Evolutionary conservation across 2,888 invertebrate species (phyloP), one percentile per base, ranked within the genome.

Genomic region (Drosophila nr. fundita): DNA sequence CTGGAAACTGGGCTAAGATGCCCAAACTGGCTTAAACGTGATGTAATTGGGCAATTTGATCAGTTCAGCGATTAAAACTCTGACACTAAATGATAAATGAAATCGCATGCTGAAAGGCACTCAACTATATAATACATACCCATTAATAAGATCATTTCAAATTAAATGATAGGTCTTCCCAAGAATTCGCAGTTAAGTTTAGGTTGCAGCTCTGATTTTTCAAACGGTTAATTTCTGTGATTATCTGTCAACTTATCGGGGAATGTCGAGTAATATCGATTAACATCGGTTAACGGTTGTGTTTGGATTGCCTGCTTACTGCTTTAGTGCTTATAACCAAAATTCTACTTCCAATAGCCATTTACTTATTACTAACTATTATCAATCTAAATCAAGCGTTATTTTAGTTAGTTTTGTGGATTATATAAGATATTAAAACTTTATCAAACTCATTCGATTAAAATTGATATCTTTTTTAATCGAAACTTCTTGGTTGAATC

Each of bases 1-100:
- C 34, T 58, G 36, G 24, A 54, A 52, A 67, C 34, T 67, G 24
- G 66, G 52, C 66, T 48, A 67, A 65, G 36, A 60, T 48, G 63
- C 61, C 21, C 15, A 13, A 30, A 24, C 53, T 32, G n/a, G 21
- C 36, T 34, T 15, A 58, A 42, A 53, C 32, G 24, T 54, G 18
- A 18, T 61, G 52, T 21, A 52, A 60, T 60, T 53, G 60, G 52
- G 29, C 34, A 45, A 45, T 45, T 45, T 45, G 21, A 24, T 45
- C 13, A 4, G 15, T 24, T 45, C 49, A 34, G 42, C 38, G 40
- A 15, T 45, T 15, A 15, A 42, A 42, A 11, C 15, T 7, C 21
- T 45, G 7, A 13, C n/a, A 21, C 24, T 29, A 27, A 50, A 50
- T n/a, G 11, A n/a, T n/a, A 45, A 24, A 50, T n/a, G 18, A 27